Evolutionary conservation across 2,113 vertebrate species (phyloP), one percentile per base, ranked within the genome.

Genomic region (Sapayoa aenigma): DNA sequence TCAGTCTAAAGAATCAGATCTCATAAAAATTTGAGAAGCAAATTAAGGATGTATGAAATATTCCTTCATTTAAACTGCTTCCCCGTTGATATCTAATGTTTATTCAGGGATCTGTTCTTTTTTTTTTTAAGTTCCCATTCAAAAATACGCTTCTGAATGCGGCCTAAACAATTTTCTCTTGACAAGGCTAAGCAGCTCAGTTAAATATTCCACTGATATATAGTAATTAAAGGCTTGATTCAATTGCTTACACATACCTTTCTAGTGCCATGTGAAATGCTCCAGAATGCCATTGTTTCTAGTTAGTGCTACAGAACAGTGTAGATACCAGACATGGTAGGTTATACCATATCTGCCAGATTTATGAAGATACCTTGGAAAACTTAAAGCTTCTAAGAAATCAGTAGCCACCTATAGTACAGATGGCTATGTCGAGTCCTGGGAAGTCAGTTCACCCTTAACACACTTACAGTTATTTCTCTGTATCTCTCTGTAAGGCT

Each of bases 371-470:
- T 49, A 9, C 33, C 11, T 55, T 82, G 33, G 44, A 55, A 73
- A 84, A 76, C 18, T 25, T 60, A 58, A 23, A 47, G 7, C 28
- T 87, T 73, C 31, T 28, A 21, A 80, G 33, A 60, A 58, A 21
- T 62, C 46, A n/a, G 41, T 30, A 60, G 20, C 13, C 11, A 56
- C 7, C 6, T 75, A 16, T 11, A 19, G 9, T 14, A 12, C 27
- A n/a, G 33, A 17, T 35, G n/a, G 47, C 14, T 35, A 5, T 56
- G 14, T 65, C 0, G 0, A 39, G 14, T 5, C 22, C 28, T 55
- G 24, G 31, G 7, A n/a, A 52, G 18, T 42, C 30, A 63, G 9
- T 37, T 60, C 16, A n/a, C 22, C 16, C 12, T 56, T 87, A 62
- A 71, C 13, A 67, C 22, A 46, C 7, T 25, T 37, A 11, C 8